Evolutionary conservation across 1,140 invertebrate genomes (phyloP), one percentile per base, ranked within the genome.

Genomic region (Venturia canescens): DNA sequence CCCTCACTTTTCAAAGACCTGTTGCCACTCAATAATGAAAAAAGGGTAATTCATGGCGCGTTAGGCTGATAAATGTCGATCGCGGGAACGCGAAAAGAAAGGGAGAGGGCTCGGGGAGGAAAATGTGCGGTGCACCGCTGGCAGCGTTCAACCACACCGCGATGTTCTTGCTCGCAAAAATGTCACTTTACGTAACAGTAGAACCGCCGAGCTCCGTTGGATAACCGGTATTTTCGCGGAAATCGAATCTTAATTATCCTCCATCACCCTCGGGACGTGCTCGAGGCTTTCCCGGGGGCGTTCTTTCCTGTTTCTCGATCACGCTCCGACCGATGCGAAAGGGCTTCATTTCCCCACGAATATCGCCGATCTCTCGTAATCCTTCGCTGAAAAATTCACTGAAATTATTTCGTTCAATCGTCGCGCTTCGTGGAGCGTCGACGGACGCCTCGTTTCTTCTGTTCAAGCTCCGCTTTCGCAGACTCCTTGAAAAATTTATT

Each of bases 161-260:
- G 60, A 76, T 75, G 81, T 72, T 78, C 71, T 79, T 44, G 78
- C 23, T 81, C 26, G 79, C 79, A 83, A 87, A 88, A 88, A 88
- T 88, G 86, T 88, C 86, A 86, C 77, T 88, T 88, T 88, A 88
- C 83, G 87, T 88, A 88, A 88, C 82, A 82, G 69, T 44, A 75
- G 38, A 44, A 44, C 7, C 38, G 38, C 21, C 74, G 69, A 77
- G 82, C 69, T 50, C 77, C 66, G 84, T 86, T 87, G 84, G 63
- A 87, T 88, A 88, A 87, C 86, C 84, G 78, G 86, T 81, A 86
- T 84, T 78, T 79, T 79, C 78, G 63, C 81, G 84, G 85, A 86
- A 87, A 86, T 83, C 82, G 48, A 83, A 69, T 69, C 78, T 66
- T 71, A 78, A 82, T 83, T 82, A 83, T 79, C 67, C n/a, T 67